phyloP scores from a whole-genome alignment of 1,140 invertebrate genomes.

The Habropoda laboriosa region DNA sequence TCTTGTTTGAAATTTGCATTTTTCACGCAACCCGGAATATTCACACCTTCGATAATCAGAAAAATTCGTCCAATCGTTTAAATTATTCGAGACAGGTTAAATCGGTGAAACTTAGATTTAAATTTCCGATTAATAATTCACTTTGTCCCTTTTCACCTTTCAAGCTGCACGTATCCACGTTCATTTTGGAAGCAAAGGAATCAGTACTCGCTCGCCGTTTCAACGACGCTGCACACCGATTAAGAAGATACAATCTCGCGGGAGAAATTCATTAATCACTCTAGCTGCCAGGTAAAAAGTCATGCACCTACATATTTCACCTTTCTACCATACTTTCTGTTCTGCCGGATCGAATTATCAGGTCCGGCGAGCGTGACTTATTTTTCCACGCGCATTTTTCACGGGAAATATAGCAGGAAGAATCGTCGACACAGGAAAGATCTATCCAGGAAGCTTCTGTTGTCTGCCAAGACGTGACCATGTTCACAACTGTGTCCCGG shows the following conservation, averaged over 20 bases:
- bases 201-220: neutral
- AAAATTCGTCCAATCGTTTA: too few relatives aligned
- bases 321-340: too few relatives aligned
- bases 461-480: constrained; percentile 12
- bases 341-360: neutral
- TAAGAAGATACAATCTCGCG: neutral
- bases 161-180: neutral
- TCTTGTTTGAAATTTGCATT: too few relatives aligned
- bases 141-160: too few relatives aligned
- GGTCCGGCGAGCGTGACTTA: neutral
- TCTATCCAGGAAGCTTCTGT: neutral
- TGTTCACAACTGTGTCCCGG: neutral
- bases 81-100: too few relatives aligned
- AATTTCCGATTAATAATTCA: too few relatives aligned
- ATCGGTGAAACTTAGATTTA: too few relatives aligned
- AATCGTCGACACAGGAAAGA: constrained; percentile 13
- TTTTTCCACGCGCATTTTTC: constrained; percentile 11
- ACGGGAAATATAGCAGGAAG: constrained; percentile 14
- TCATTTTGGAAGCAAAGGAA: neutral
- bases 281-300: neutral
- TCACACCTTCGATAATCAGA: too few relatives aligned
- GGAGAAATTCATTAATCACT: neutral
- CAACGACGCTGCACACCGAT: neutral
- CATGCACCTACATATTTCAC: neutral
- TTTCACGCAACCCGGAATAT: too few relatives aligned